These are phyloP conservation scores for Hormaphis cornu DNA, from an alignment of 1,140 invertebrate genomes.

Conservation along the genomic window DNA sequence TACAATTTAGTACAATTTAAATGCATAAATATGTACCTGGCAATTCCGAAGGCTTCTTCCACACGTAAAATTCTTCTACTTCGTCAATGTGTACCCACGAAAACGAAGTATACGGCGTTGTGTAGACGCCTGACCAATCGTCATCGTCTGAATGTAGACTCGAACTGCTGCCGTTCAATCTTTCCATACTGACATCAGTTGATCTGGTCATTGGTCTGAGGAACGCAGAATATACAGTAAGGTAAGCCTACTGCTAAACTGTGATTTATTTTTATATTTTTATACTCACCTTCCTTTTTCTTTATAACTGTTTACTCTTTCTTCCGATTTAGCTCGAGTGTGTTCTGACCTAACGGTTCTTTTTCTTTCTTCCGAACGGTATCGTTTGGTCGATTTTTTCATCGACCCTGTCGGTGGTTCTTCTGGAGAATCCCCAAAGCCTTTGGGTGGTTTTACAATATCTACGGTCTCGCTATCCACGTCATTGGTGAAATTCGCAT, in stretches of 20 bases:
- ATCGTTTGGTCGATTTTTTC: conserved; percentile 71
- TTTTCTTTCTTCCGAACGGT: conserved; percentile 61
- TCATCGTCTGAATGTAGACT: conserved; percentile 53
- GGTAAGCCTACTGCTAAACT: background rate
- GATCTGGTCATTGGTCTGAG: conserved; percentile 52
- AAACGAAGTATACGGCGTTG: conserved; percentile 57
- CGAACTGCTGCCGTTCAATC: conserved; percentile 54
- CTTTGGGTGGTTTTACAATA: conserved; percentile 74
- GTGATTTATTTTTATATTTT: background rate
- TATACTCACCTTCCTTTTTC: conserved; percentile 40
- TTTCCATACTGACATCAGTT: conserved; percentile 62
- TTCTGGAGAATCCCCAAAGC: conserved; percentile 71
- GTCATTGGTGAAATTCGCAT: background rate
- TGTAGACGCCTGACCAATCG: conserved; percentile 56
- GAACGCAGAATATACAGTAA: conserved; percentile 10
- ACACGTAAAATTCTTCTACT: conserved; percentile 52
- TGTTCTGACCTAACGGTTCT: conserved; percentile 35
- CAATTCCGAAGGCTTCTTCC: conserved; percentile 11
- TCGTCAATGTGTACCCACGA: conserved; percentile 69
- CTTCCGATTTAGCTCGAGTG: conserved; percentile 55
- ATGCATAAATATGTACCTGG: background rate
- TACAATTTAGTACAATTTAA: too few relatives aligned
- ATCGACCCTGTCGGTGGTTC: conserved; percentile 51
- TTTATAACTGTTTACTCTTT: conserved; percentile 59
- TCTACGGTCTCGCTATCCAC: conserved; percentile 44